These are phyloP conservation scores for Rhyacichthys aspro DNA, from an alignment of 2,797 vertebrate species.

Conservation along the genomic window DNA sequence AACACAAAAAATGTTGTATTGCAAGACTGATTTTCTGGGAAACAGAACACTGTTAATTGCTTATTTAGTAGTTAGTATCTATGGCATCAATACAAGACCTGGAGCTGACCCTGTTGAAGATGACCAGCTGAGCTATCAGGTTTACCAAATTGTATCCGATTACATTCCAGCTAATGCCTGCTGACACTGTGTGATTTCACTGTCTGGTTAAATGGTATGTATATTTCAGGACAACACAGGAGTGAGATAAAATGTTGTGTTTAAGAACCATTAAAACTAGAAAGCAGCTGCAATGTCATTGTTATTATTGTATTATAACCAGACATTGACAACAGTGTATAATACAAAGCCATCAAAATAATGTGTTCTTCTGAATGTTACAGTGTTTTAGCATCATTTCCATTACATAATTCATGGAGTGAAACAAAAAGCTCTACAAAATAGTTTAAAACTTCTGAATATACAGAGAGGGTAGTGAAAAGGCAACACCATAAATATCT, in stretches of 20 bases:
- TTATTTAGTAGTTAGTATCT: not conserved
- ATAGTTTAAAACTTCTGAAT: constrained; percentile 57
- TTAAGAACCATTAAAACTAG: constrained; percentile 28
- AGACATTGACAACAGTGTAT: constrained; percentile 73
- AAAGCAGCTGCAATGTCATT: constrained; percentile 32
- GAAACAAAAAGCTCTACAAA: constrained; percentile 59
- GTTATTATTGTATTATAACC: constrained; percentile 78
- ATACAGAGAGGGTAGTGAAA: constrained; percentile 51
- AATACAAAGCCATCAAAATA: constrained; percentile 74
- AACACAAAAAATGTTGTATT: not conserved
- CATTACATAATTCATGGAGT: constrained; percentile 58
- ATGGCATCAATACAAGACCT: constrained; percentile 12
- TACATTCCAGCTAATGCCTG: constrained; percentile 30
- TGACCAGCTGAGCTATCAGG: constrained; percentile 45
- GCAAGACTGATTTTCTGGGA: not conserved
- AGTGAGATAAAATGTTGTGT: constrained; percentile 23
- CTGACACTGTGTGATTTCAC: constrained; percentile 46
- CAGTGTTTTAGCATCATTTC: constrained; percentile 69
- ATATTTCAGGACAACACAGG: constrained; percentile 63
- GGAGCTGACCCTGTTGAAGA: constrained; percentile 44
- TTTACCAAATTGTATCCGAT: constrained; percentile 44
- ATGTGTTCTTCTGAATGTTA: constrained; percentile 66
- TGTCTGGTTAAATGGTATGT: constrained; percentile 50
- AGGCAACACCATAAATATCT: constrained; percentile 44
- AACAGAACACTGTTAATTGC: not conserved